Percentiles rank a stretch among this genome's conserved stretches.
phyloP scores from a whole-genome alignment of 2,113 vertebrate species.

The Podarcis raffonei region DNA sequence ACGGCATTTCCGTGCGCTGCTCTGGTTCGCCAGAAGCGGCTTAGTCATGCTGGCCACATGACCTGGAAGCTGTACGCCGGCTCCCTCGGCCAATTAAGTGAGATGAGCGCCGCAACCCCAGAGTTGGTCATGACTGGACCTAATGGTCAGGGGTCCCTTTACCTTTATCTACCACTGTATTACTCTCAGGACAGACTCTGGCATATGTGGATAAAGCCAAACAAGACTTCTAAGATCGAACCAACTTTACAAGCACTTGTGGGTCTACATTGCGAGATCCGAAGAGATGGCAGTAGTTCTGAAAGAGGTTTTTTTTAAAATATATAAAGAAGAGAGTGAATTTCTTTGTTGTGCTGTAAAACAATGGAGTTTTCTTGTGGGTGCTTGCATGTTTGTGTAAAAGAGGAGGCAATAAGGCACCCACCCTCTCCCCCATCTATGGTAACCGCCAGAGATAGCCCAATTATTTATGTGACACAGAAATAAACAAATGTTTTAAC shows the following conservation, averaged over 20 bases:
- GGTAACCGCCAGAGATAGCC: constrained; percentile 42
- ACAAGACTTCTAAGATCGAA: not conserved
- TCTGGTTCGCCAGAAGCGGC: too few species aligned
- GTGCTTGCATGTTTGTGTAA: not conserved
- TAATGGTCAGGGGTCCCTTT: too few species aligned
- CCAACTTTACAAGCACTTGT: not conserved
- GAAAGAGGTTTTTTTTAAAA: not conserved
- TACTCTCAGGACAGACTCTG: not conserved
- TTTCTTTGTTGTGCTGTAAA: constrained; percentile 11
- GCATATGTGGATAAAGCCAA: not conserved
- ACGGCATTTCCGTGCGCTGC: too few species aligned
- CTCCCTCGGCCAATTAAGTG: too few species aligned
- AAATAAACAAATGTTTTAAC: constrained; percentile 63
- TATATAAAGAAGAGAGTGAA: not conserved
- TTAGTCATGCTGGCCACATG: too few species aligned
- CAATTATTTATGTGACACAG: constrained; percentile 47
- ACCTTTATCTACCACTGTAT: not conserved
- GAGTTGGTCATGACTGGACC: too few species aligned
- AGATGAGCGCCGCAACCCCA: too few species aligned
- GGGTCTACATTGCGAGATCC: not conserved
- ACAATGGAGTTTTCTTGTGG: not conserved
- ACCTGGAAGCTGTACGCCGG: too few species aligned
- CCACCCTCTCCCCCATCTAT: not conserved
- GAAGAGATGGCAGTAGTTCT: not conserved
- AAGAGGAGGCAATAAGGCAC: constrained; percentile 25